A percentile compares a stretch with the other conserved stretches of the same genome.
Evolutionary conservation across 2,113 vertebrate species (phyloP).

Genomic region (Tapirus terrestris): DNA sequence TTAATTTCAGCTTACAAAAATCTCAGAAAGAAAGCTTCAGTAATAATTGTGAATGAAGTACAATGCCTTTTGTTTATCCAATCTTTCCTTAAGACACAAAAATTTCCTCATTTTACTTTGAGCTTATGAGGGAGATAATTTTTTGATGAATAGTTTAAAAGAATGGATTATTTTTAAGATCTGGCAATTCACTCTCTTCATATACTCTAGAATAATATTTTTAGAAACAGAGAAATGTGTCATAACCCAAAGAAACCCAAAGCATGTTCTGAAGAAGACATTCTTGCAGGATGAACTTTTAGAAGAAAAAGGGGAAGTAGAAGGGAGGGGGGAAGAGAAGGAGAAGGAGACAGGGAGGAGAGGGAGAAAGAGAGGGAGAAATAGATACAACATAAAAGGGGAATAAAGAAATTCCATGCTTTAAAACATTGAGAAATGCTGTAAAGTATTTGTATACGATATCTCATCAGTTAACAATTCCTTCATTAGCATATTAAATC

Average conservation of each 20-base stretch:
- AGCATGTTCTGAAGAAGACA: not conserved
- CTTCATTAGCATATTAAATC: not conserved
- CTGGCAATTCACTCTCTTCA: not conserved
- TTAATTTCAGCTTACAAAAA: not conserved
- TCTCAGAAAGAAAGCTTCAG: not conserved
- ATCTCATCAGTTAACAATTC: not conserved
- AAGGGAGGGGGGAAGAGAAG: accelerated
- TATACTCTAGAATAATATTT: not conserved
- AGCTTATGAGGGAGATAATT: not conserved
- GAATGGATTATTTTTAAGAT: not conserved
- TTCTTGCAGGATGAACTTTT: not conserved
- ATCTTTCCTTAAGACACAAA: not conserved
- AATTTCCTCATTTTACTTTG: not conserved
- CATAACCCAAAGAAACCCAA: not conserved
- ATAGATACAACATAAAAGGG: not conserved
- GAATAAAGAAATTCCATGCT: not conserved
- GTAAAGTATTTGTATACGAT: not conserved
- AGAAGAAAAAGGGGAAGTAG: not conserved
- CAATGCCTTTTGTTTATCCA: not conserved
- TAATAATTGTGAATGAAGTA: not conserved
- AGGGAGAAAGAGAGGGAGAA: not conserved
- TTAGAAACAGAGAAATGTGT: not conserved
- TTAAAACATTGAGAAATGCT: not conserved
- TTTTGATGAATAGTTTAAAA: not conserved
- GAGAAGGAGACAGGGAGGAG: no score